Conservation (phyloP, 2,888 invertebrate species). For the Chrysodeixis includens region DNA sequence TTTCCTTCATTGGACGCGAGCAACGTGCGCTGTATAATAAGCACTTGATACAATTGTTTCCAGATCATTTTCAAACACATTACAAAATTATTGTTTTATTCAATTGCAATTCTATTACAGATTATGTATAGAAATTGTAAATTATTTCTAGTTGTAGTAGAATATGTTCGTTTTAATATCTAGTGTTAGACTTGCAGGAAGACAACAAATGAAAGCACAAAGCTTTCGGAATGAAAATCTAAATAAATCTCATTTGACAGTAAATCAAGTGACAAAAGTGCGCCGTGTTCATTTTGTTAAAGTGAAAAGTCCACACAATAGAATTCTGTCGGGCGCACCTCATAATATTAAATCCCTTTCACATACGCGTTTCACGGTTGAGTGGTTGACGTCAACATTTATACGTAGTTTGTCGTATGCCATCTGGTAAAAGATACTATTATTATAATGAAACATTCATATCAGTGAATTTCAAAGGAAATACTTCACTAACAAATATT, state of each 20-base stretch:
- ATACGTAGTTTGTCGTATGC: neutral
- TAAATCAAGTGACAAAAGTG: neutral
- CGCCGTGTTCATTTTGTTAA: neutral
- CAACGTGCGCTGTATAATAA: conserved; percentile 54
- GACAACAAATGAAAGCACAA: neutral
- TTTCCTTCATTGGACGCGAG: conserved; percentile 52
- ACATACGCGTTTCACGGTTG: conserved; percentile 8
- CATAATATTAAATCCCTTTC: conserved; percentile 8
- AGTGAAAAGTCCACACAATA: conserved; percentile 3
- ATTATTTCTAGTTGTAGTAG: neutral
- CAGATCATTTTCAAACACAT: conserved; percentile 44
- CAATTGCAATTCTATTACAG: neutral
- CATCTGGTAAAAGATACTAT: neutral
- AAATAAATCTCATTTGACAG: neutral
- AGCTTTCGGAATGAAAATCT: neutral
- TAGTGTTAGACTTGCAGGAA: neutral
- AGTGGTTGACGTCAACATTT: conserved; percentile 1
- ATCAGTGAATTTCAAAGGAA: conserved; percentile 13
- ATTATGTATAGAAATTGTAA: neutral
- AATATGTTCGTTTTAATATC: neutral
- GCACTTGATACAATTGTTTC: conserved; percentile 48
- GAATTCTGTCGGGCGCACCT: neutral
- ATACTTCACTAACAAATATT: conserved; percentile 20
- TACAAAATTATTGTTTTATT: neutral
- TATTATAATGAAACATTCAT: conserved; percentile 9